Evolutionary conservation across 1,140 invertebrate genomes (phyloP).

Genomic region (Lineus longissimus): DNA sequence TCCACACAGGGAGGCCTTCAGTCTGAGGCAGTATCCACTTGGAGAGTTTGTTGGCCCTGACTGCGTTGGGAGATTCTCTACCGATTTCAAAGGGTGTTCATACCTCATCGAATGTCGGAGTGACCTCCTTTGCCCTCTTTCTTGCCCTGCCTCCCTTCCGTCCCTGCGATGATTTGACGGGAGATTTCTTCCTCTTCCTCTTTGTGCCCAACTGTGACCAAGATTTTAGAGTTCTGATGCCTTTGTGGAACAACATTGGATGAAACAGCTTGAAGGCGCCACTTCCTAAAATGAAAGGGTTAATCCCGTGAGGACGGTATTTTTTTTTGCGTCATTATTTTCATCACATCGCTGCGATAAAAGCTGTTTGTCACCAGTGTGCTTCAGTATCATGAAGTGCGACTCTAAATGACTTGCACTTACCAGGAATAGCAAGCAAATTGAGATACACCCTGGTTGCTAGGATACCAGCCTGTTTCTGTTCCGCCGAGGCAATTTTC

Average conservation of each 20-base stretch:
- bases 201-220: background rate
- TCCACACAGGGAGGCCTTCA: background rate
- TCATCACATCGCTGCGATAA: too few species aligned
- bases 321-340: too few species aligned
- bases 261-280: constrained; percentile 61
- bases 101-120: background rate
- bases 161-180: background rate
- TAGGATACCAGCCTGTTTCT: constrained; percentile 41
- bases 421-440: constrained; percentile 42
- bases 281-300: constrained; percentile 54
- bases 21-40: background rate
- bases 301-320: constrained; percentile 50
- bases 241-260: constrained; percentile 56
- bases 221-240: background rate
- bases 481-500: constrained; percentile 34
- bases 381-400: too few species aligned
- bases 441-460: constrained; percentile 38
- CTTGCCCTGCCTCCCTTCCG: background rate
- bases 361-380: too few species aligned
- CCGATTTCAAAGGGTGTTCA: too few species aligned
- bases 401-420: too few species aligned
- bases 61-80: too few species aligned
- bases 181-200: background rate
- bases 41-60: background rate
- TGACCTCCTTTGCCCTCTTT: background rate